A percentile compares a stretch with the other conserved stretches of the same genome.
Evolutionary conservation across 2,113 vertebrate species (phyloP).

Genomic region (Alouatta palliata): DNA sequence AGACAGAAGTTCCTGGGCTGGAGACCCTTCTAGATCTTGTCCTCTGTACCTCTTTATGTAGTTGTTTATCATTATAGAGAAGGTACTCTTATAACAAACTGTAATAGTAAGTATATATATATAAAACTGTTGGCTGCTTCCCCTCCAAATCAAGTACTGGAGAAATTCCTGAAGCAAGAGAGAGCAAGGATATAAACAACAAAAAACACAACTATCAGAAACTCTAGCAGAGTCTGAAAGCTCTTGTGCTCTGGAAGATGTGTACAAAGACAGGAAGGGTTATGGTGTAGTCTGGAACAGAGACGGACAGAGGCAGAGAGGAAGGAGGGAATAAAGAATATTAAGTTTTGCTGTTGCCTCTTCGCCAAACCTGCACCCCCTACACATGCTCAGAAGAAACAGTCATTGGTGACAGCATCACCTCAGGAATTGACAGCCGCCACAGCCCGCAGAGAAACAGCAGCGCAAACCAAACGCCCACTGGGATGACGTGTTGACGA

Average conservation of each 20-base stretch:
- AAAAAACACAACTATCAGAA: neutral
- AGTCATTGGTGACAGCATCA: no score
- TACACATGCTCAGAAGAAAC: neutral
- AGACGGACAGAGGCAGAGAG: neutral
- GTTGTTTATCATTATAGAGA: no score
- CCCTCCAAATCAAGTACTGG: neutral
- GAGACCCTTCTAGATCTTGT: no score
- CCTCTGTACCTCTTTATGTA: no score
- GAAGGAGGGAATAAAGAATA: fast-evolving
- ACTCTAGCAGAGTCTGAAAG: neutral
- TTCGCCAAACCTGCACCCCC: neutral
- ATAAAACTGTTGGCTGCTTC: neutral
- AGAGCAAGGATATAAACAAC: neutral
- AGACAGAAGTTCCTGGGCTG: no score
- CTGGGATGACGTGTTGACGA: fast-evolving
- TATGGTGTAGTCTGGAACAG: neutral
- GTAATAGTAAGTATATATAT: no score
- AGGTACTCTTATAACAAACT: no score
- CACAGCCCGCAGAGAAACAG: neutral
- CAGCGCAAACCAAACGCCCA: neutral
- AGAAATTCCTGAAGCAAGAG: neutral
- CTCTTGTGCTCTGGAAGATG: neutral
- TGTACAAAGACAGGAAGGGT: neutral
- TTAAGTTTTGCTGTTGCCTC: neutral
- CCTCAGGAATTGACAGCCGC: neutral